Evolutionary conservation across 2,888 invertebrate species (phyloP), one percentile per base, ranked within the genome.

Genomic region (Embidobia sp.): DNA sequence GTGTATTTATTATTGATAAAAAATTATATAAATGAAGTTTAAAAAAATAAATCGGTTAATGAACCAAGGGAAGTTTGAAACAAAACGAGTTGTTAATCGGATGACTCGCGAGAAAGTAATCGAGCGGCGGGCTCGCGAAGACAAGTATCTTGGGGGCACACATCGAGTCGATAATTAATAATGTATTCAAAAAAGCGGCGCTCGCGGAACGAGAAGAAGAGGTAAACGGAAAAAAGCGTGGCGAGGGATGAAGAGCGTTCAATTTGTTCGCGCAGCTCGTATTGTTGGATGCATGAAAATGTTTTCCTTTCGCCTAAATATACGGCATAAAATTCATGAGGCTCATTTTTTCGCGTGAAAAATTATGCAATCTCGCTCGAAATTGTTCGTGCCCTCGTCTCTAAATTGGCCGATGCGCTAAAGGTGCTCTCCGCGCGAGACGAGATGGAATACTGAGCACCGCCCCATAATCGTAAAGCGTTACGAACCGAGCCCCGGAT

Each of bases 361-460:
- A 78, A 78, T 78, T 78, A 75, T 78, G 78, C 78, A 78, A 78
- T 78, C 75, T 75, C 61, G 66, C 78, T 51, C 46, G 78, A 75
- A 78, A 78, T 78, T 78, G 75, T 78, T 78, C 67, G 64, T 66
- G 73, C 74, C 59, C 61, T 66, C 69, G 74, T 70, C 59, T 75
- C 72, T 70, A 75, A 78, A 78, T 78, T 78, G 78, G 78, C 63
- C 69, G 70, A 78, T 72, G 75, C 69, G 53, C 69, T 70, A 63
- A 75, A 78, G 74, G 74, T 66, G 74, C 74, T 59, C 70, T 66
- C 70, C 70, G 31, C 74, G 53, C 74, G 74, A 61, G 61, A 72
- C 66, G 70, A 78, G 70, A 74, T 74, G 78, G 74, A 74, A 78
- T 78, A 78, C 70, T 70, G 75, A 74, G 64, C 64, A 48, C 66